A percentile compares a stretch with the other conserved stretches of the same genome.
Evolutionary conservation across 2,797 vertebrate species (phyloP).

Genomic region (Sciaenops ocellatus): DNA sequence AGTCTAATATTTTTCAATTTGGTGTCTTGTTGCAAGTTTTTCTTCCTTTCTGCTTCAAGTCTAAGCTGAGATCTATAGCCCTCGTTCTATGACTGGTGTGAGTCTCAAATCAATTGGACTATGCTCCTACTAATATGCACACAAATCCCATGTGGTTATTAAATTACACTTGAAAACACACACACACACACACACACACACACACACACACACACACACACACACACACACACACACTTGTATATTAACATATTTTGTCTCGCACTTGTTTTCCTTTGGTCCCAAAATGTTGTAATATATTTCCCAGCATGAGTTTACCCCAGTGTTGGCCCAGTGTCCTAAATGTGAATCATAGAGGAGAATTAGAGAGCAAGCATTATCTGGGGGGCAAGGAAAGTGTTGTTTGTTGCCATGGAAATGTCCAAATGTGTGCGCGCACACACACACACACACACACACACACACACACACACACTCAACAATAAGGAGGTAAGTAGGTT

Average conservation of each 20-base stretch:
- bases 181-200: neutral
- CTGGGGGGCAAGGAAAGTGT: slow-evolving; percentile 43
- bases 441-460: neutral
- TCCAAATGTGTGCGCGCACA: neutral
- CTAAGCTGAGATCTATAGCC: slow-evolving; percentile 4
- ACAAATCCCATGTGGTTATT: slow-evolving; percentile 15
- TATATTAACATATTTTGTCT: neutral
- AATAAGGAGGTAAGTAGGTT: slow-evolving; percentile 47
- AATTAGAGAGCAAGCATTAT: slow-evolving; percentile 42
- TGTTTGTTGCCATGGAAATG: slow-evolving; percentile 54
- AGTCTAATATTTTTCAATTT: slow-evolving; percentile 40
- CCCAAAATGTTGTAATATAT: slow-evolving; percentile 21
- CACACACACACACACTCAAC: neutral
- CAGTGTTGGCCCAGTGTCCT: slow-evolving; percentile 46
- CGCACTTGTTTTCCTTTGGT: neutral
- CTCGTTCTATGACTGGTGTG: slow-evolving; percentile 20
- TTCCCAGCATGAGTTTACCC: slow-evolving; percentile 23
- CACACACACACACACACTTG: too few species aligned
- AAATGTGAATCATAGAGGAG: slow-evolving; percentile 51
- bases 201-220: neutral
- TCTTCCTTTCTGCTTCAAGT: slow-evolving; percentile 16
- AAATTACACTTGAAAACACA: slow-evolving; percentile 27
- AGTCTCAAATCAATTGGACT: slow-evolving; percentile 27
- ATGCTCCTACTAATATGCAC: slow-evolving; percentile 2
- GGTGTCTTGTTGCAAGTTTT: slow-evolving; percentile 1